Base-by-base conservation (phyloP, 2,797 vertebrate genomes). In the Crocodylus rhombifer region DNA sequence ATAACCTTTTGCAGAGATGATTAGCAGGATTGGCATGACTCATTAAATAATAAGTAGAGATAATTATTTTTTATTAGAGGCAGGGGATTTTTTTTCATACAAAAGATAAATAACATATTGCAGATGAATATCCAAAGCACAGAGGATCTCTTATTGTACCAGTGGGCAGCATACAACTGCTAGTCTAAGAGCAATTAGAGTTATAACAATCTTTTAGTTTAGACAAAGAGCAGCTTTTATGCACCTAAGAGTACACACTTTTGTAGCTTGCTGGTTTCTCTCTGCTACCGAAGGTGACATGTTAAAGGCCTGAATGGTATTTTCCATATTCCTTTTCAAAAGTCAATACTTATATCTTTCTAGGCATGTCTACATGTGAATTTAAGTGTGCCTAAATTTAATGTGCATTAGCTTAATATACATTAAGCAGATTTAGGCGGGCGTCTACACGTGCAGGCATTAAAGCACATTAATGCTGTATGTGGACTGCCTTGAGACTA, bases 11-110 rank as follows among this genome's bases (percentile, higher is more conserved):
- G 5, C 86, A 77, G 87, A 89, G 88, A 80, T 79, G 60, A 90
- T 97, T 97, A 97, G 61, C 67, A 87, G 95, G 81, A 96, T 86
- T 93, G 87, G 88, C 82, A 89, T 33, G 82, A 94, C n/a, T 95
- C 89, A 88, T 91, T 97, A 92, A 82, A 58, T 84, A 89, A 85
- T 2, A 30, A 42, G 76, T 63, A 84, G 82, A 86, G 82, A 96
- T 95, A 75, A 95, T 96, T 95, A 91, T 88, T 94, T 97, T 96
- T 95, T 94, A 95, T 91, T 89, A 88, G 84, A 91, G 84, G 84
- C 86, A 95, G 85, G 62, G 30, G 87, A 94, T 93, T 94, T 91
- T 87, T 93, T 94, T 91, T 87, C 36, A 75, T 62, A 56, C 21
- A 91, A 84, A 89, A 51, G 4, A 85, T 80, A 75, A 87, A 92